A percentile compares a stretch with the other conserved stretches of the same genome.
Evolutionary conservation across 2,888 invertebrate species (phyloP).

Genomic region (Drosophila hamatofila): DNA sequence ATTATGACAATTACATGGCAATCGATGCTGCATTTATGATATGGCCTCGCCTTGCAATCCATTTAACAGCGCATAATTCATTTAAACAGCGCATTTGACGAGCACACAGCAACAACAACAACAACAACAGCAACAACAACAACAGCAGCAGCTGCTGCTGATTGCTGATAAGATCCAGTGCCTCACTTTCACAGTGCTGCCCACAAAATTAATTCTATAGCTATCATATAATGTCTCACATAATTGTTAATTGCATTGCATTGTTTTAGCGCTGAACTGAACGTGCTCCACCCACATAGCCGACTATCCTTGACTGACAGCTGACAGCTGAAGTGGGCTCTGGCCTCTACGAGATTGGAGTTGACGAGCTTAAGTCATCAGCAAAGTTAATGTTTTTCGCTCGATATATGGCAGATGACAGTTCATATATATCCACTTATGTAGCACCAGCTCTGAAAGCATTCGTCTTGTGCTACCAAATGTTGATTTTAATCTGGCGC

Average conservation of each 20-base stretch:
- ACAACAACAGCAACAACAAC: constrained; percentile 6
- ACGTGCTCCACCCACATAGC: not conserved
- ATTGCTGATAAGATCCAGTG: constrained; percentile 36
- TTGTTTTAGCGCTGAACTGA: not conserved
- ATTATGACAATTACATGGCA: constrained; percentile 63
- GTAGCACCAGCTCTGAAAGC: not conserved
- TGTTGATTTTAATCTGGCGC: no score
- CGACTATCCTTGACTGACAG: not conserved
- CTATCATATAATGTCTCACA: constrained; percentile 4
- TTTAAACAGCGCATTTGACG: constrained; percentile 33
- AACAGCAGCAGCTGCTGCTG: no score
- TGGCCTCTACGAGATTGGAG: not conserved
- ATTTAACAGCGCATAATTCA: constrained; percentile 60
- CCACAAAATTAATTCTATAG: constrained; percentile 10
- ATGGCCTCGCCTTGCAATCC: constrained; percentile 41
- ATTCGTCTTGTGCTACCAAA: no score
- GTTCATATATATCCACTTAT: not conserved
- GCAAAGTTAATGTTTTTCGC: not conserved
- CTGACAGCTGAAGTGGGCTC: not conserved
- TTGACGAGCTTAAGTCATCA: constrained; percentile 1
- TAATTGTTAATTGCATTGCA: constrained; percentile 8
- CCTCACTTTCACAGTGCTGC: constrained; percentile 7
- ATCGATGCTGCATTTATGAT: constrained; percentile 59
- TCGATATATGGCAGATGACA: not conserved
- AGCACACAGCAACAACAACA: constrained; percentile 6